A percentile compares a stretch with the other conserved stretches of the same genome.
These are phyloP conservation scores for Helostoma temminkii DNA, from an alignment of 2,797 vertebrate genomes.

Conservation along the genomic window DNA sequence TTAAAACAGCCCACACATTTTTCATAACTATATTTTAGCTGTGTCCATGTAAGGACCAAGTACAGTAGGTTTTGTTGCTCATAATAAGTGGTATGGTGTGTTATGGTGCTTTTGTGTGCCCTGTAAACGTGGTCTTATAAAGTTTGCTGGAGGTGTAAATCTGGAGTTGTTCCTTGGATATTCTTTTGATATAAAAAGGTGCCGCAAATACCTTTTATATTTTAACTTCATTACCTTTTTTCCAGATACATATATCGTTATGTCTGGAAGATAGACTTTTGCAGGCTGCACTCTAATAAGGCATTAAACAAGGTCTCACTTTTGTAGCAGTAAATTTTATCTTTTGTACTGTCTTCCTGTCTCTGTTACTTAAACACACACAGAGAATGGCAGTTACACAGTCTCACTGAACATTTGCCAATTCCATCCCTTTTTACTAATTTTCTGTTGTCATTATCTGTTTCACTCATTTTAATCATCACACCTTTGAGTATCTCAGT, in stretches of 20 bases:
- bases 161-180: conserved; percentile 1
- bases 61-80: conserved; percentile 14
- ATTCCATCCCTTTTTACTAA: conserved; percentile 30
- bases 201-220: background rate
- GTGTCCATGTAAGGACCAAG: conserved; percentile 31
- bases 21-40: conserved; percentile 40
- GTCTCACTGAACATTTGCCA: conserved; percentile 42
- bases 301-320: conserved; percentile 42
- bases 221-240: conserved; percentile 5
- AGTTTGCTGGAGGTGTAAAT: conserved; percentile 8
- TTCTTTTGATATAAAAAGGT: background rate
- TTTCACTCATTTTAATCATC: conserved; percentile 58
- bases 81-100: conserved; percentile 19
- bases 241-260: conserved; percentile 5
- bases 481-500: conserved; percentile 57
- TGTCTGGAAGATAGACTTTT: conserved; percentile 34
- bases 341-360: conserved; percentile 15
- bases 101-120: too few species aligned
- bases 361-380: conserved; percentile 18
- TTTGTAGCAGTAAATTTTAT: conserved; percentile 41
- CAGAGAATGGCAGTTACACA: background rate
- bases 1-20: conserved; percentile 53
- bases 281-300: conserved; percentile 25
- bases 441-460: too few species aligned
- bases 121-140: too few species aligned